phyloP scores from a whole-genome alignment of 2,797 vertebrate species.

The Echiichthys vipera region DNA sequence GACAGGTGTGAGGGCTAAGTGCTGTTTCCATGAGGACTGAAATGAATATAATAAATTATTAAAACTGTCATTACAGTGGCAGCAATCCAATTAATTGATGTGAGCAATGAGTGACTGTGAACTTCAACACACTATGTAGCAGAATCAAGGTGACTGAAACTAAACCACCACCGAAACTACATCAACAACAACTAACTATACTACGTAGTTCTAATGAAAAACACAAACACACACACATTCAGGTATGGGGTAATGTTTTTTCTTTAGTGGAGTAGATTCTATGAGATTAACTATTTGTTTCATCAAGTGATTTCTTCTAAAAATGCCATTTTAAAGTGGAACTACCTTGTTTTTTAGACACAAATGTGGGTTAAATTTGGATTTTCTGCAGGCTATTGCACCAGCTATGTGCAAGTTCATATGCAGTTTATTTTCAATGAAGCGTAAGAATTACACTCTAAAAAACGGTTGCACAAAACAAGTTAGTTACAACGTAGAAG shows the following conservation, averaged over 20 bases:
- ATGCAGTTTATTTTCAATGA: neutral
- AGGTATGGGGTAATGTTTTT: conserved; percentile 71
- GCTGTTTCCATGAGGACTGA: neutral
- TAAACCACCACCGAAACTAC: conserved; percentile 60
- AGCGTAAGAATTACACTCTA: neutral
- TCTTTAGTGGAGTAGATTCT: neutral
- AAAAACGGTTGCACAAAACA: neutral
- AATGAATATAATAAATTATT: conserved; percentile 13
- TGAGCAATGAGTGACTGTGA: conserved; percentile 26
- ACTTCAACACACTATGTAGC: conserved; percentile 17
- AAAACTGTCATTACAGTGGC: conserved; percentile 21
- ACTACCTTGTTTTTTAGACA: conserved; percentile 16
- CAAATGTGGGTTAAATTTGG: conserved; percentile 4
- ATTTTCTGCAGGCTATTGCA: conserved; percentile 26
- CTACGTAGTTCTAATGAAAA: conserved; percentile 23
- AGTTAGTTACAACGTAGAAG: neutral
- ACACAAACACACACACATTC: conserved; percentile 23
- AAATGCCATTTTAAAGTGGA: neutral
- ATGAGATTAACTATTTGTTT: neutral
- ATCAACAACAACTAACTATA: conserved; percentile 23
- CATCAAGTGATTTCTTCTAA: neutral
- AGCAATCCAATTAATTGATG: conserved; percentile 29
- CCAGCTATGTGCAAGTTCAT: conserved; percentile 13
- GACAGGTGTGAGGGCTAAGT: conserved; percentile 21
- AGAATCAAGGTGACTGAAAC: neutral